Base-by-base conservation (phyloP, 2,797 vertebrate species). In the Macrochelys suwanniensis region DNA sequence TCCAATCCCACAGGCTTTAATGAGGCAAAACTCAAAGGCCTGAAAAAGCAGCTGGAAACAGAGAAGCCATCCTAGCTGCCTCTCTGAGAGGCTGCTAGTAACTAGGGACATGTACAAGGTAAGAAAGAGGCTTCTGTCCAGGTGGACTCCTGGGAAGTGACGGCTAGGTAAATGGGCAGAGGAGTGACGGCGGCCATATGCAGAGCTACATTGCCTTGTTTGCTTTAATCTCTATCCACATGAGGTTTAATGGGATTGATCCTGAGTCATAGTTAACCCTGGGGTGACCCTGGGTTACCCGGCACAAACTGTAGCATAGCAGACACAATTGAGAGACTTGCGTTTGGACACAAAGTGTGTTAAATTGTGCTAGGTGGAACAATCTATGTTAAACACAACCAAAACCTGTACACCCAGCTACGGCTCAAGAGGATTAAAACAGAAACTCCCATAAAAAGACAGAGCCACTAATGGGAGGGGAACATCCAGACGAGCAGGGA, bases 201-300 rank as follows among this genome's bases (percentile, higher is more conserved):
- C 2, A 15, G 45, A 85, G 21, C 54, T 47, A 31, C 17, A 59
- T 45, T 7, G 7, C 23, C 51, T 59, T 3, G 1, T 57, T 82
- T 23, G 78, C 79, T 77, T 45, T n/a, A 50, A 6, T 53, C 50
- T 37, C 42, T 26, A 15, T 31, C 31, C 50, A 31, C 0, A 1
- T 37, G 49, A 4, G 50, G 74, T 11, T 2, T 0, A 11, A 6
- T 33, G 3, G 57, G 23, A 1, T 3, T n/a, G 49, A 17, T 33
- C 0, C 33, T 31, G 23, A 26, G 0, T 7, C 88, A 11, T 8
- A 1, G 23, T 47, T 31, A 77, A 31, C 42, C 6, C 45, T 45
- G 7, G 23, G 21, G 42, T 0, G 1, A 16, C 54, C 11, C 77
- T 1, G 11, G 0, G 23, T 25, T 5, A 12, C 23, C 54, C 1